Evolutionary conservation across 2,113 vertebrate genomes (phyloP), one percentile per base, ranked within the genome.

Genomic region (Scomber scombrus): DNA sequence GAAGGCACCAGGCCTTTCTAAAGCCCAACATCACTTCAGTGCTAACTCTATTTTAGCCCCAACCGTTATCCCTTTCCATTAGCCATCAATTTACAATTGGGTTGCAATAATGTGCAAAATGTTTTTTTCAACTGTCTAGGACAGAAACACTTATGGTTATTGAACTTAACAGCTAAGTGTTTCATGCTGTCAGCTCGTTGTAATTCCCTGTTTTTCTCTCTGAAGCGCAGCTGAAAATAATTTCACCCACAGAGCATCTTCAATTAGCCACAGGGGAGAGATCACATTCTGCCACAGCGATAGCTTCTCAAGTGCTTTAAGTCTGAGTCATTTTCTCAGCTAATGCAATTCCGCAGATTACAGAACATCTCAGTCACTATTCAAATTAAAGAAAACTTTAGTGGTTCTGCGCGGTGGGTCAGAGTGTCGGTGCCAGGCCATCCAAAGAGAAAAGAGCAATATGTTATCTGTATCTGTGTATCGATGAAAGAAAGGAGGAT

Each of bases 191-290:
- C 91, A 90, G 84, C 90, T 85, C n/a, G 31, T 81, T 81, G 90
- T 92, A 91, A 91, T 91, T 92, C 88, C 82, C 87, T 86, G 80
- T 80, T 87, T 89, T 89, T 87, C 84, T 86, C 85, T 88, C 78
- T 87, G 86, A 92, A 92, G 91, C 85, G 80, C 81, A 88, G 88
- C 90, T 81, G 90, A 94, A 94, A 94, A 93, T 93, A 89, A 92
- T 93, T 92, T 89, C 92, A 90, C 91, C 91, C 89, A 84, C 87
- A 84, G 92, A 92, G 92, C 90, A 84, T 93, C 92, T 92, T 93
- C 93, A 94, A 93, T 94, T 94, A 92, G 88, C 93, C 91, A 89
- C 92, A 84, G 89, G 93, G 93, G 92, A 93, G 89, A 92, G 91
- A 93, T 93, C 90, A 82, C 90, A 90, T 91, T 92, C 88, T 92